These are phyloP conservation scores for Oxyura jamaicensis DNA, from an alignment of 2,113 vertebrate genomes.

Conservation along the genomic window DNA sequence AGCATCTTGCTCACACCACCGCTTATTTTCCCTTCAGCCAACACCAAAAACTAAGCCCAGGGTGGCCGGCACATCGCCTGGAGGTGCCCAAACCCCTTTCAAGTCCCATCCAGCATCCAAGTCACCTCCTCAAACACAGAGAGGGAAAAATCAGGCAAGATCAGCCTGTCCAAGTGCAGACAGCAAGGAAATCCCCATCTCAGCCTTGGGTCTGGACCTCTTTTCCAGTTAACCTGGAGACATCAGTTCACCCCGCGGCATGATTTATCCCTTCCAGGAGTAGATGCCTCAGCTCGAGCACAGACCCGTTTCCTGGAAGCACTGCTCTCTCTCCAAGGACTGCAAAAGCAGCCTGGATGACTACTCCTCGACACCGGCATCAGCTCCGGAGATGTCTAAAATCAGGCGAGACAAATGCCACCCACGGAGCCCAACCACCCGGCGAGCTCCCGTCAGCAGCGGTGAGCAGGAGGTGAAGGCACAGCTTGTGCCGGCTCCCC, in stretches of 20 bases:
- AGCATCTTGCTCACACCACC: neutral
- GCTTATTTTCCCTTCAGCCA: neutral
- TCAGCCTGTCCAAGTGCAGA: neutral
- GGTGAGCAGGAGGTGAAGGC: too few relatives aligned
- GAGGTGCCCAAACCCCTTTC: neutral
- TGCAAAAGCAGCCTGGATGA: neutral
- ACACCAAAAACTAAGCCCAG: neutral
- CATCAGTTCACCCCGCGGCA: too few relatives aligned
- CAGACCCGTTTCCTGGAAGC: neutral
- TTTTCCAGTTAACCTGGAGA: neutral
- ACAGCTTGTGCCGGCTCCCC: neutral
- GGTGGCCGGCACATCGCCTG: accelerated
- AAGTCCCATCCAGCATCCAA: neutral
- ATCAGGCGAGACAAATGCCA: neutral
- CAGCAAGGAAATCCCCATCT: neutral
- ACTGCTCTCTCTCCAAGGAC: neutral
- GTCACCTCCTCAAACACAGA: neutral
- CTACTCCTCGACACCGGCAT: neutral
- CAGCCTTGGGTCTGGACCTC: neutral
- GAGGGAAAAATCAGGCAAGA: neutral
- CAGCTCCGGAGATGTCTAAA: neutral
- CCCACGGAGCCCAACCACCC: neutral
- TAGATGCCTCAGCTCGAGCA: neutral
- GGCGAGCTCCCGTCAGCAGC: neutral
- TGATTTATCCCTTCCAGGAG: neutral